Percentiles rank a stretch among this genome's conserved stretches.
Evolutionary conservation across 1,140 invertebrate genomes (phyloP).

Genomic region (Andricus grossulariae): DNA sequence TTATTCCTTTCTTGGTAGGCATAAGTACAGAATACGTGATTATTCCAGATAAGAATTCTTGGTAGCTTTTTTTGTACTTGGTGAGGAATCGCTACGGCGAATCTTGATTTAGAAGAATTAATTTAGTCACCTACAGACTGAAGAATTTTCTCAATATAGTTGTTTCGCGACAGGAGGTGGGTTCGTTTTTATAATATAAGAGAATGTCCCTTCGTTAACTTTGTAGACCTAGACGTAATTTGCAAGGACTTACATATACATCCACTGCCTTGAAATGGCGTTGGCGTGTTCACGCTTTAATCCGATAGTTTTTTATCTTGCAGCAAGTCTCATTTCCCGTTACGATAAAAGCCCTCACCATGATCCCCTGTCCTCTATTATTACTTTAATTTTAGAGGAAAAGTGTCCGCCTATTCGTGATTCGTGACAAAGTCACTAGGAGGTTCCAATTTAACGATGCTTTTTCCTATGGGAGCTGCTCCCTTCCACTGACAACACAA

Average conservation of each 20-base stretch:
- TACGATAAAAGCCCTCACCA: not conserved
- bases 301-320: slow-evolving; percentile 1
- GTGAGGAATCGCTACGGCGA: too few species aligned
- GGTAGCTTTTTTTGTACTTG: too few species aligned
- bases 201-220: not conserved
- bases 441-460: not conserved
- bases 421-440: not conserved
- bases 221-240: not conserved
- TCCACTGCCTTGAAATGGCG: not conserved
- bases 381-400: slow-evolving; percentile 16
- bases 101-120: too few species aligned
- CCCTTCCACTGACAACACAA: not conserved
- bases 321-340: not conserved
- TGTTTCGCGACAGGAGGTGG: too few species aligned
- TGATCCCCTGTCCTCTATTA: not conserved
- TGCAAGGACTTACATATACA: not conserved
- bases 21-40: too few species aligned
- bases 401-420: not conserved
- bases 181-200: not conserved
- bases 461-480: not conserved
- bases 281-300: slow-evolving; percentile 1
- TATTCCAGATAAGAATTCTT: too few species aligned
- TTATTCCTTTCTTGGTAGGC: too few species aligned
- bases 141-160: too few species aligned
- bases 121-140: too few species aligned